Evolutionary conservation across 2,888 invertebrate genomes (phyloP).

Genomic region (Chaitophorus viminalis): DNA sequence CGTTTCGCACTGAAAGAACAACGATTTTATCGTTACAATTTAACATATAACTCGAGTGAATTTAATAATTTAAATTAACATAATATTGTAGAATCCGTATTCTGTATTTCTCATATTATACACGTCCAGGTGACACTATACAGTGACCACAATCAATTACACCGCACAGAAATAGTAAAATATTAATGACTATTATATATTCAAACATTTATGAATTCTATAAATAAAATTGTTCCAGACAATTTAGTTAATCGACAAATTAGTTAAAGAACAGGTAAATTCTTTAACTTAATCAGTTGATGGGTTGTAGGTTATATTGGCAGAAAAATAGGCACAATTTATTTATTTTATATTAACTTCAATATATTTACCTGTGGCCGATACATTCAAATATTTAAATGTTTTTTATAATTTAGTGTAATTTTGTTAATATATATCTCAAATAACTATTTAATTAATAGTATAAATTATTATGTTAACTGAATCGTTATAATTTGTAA

Average conservation of each 20-base stretch:
- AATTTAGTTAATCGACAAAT: neutral
- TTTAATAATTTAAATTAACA: constrained; percentile 30
- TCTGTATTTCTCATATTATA: neutral
- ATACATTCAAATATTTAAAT: neutral
- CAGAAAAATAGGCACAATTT: neutral
- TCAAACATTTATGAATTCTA: neutral
- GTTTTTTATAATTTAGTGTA: neutral
- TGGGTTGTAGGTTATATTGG: neutral
- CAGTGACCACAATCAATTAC: neutral
- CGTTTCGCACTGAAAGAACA: neutral
- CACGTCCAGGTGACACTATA: neutral
- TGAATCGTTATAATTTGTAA: too few relatives aligned
- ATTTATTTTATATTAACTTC: neutral
- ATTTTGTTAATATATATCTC: neutral
- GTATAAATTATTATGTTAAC: too few relatives aligned
- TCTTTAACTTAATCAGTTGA: neutral
- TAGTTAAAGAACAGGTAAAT: neutral
- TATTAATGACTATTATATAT: neutral
- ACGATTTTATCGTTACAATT: constrained; percentile 30
- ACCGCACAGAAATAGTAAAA: neutral
- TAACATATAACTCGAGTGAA: neutral
- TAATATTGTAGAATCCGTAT: neutral
- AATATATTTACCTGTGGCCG: neutral
- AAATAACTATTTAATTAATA: too few relatives aligned
- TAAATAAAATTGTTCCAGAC: neutral